Evolutionary conservation across 2,888 invertebrate genomes (phyloP), one percentile per base, ranked within the genome.

Genomic region (Eupithecia vulgata): DNA sequence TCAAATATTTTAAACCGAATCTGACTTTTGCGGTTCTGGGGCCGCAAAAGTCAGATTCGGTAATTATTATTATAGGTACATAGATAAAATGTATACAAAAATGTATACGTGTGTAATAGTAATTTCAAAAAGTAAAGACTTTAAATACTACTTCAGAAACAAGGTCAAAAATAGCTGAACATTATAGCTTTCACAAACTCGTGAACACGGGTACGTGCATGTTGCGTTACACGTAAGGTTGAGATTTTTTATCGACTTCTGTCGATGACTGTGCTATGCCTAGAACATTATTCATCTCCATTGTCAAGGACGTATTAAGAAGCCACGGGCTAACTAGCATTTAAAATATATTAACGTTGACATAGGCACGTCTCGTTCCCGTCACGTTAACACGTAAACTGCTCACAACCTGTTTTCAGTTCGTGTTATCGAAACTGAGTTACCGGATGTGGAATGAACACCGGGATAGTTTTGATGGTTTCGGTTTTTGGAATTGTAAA

Each of bases 341-440:
- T 37, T 42, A 42, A 42, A 15, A 42, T 30, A 30, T 30, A 30
- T 30, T 17, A 5, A 17, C 45, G 17, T 45, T 5, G 45, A 45
- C 7, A 7, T 13, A 40, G 12, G 40, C 21, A 25, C 25, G 21
- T 37, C 5, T 12, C 40, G 64, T 21, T 57, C 42, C 65, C 73
- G 70, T 59, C 42, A 57, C 73, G 70, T 62, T 34, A 5, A 17
- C 0, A 7, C 12, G 17, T 15, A 57, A 67, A 67, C 37, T 52
- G 34, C 8, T 42, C 52, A 61, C 67, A 74, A 71, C 66, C 70
- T 67, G 69, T 75, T 70, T 61, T 62, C 66, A 67, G 70, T 45
- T 61, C 42, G 59, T 25, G 69, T 72, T 75, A 75, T 75, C 75
- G 67, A 72, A 75, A 72, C 75, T 70, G 59, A 75, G 75, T 75